Conservation (phyloP, 2,113 vertebrate species). For the Cavia porcellus region DNA sequence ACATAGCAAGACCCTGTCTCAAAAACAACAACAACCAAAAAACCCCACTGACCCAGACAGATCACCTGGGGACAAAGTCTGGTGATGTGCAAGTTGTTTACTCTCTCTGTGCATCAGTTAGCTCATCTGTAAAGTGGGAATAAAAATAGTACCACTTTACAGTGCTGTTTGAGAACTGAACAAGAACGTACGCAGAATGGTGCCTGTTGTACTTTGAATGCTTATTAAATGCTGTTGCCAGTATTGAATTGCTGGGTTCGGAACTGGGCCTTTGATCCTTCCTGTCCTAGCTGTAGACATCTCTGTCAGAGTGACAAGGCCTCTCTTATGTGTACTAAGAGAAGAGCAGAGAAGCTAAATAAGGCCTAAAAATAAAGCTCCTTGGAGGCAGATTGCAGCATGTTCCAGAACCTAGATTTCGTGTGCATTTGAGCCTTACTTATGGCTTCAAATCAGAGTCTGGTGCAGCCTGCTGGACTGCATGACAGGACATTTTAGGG, state of each 20-base stretch:
- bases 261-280: constrained; percentile 1
- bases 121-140: neutral
- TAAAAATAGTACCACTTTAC: neutral
- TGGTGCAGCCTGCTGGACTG: neutral
- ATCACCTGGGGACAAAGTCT: neutral
- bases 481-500: neutral
- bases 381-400: neutral
- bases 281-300: neutral
- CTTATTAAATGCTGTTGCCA: neutral
- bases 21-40: neutral
- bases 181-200: neutral
- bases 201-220: neutral
- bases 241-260: neutral
- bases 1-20: neutral
- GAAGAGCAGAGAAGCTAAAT: neutral
- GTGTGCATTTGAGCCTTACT: neutral
- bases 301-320: constrained; percentile 37
- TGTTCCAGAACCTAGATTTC: constrained; percentile 39
- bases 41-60: neutral
- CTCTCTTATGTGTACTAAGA: neutral
- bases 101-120: neutral
- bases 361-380: constrained; percentile 33
- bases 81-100: neutral
- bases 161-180: neutral
- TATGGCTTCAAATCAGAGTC: neutral